Base-by-base conservation (phyloP, 1,140 invertebrate species). In the Drosophila ambigua region DNA sequence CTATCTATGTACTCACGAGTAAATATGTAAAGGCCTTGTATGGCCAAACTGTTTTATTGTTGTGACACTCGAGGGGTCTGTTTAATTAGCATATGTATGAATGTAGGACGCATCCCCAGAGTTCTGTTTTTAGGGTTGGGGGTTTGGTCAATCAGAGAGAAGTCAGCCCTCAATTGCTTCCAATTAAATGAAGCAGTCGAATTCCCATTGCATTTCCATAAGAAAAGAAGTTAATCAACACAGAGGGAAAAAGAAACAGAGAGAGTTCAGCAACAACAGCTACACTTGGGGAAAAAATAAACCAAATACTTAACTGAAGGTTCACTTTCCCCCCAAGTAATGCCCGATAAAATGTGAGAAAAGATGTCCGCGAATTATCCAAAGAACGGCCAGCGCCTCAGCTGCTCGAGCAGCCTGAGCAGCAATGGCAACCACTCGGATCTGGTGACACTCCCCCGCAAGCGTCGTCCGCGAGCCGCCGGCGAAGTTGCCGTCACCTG, bases 401-500 rank as follows among this genome's bases (percentile, higher is more conserved):
- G 72, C 67, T 73, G 67, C 53, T 61, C 74, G 5, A 67, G 74
- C 72, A 72, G 73, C 71, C 60, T 74, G 45, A 79, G 58, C 58
- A 77, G 67, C 74, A 67, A 59, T 28, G 68, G 69, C 43, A 54
- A 54, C 31, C 46, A 53, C 54, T 11, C 48, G 23, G 81, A 69
- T 35, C 63, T 68, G 48, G 72, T 85, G 9, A 91, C 91, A 11
- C 50, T 92, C 60, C 91, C 91, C 44, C 77, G 91, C 28, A 90
- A 90, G 28, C 77, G 91, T n/a, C 71, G 91, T 24, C 90, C 91
- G 1, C 84, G 90, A 13, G 91, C 91, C 24, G 88, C 68, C 28
- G 91, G 91, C 60, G 91, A 92, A 66, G 91, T 92, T 13, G 77
- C 74, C 31, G 77, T 92, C 53, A 90, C 91, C 16, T 76, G 81